These are phyloP conservation scores for Thera britannica DNA, from an alignment of 2,888 invertebrate species.

Conservation along the genomic window DNA sequence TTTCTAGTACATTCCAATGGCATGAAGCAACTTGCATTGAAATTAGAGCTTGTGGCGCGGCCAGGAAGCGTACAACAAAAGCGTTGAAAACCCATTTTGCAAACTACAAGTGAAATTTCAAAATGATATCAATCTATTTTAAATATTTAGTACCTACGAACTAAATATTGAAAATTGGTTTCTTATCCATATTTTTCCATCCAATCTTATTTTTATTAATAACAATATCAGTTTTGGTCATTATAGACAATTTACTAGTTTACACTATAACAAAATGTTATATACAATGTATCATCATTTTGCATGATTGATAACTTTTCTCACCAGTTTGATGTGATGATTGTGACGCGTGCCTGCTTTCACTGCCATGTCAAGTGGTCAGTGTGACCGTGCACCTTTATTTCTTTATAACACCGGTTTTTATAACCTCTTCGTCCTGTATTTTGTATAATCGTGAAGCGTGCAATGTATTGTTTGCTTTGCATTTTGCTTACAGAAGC, in stretches of 20 bases:
- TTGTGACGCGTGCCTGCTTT: slow-evolving; percentile 55
- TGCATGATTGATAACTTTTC: slow-evolving; percentile 55
- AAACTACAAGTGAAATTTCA: too few species aligned
- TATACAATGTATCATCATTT: slow-evolving; percentile 11
- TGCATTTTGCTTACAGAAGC: background rate
- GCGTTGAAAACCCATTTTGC: too few species aligned
- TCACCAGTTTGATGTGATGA: slow-evolving; percentile 42
- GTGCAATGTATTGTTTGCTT: slow-evolving; percentile 17
- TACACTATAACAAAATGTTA: background rate
- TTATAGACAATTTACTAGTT: background rate
- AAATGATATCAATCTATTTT: too few species aligned
- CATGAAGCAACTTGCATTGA: too few species aligned
- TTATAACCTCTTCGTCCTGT: slow-evolving; percentile 25
- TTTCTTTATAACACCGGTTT: slow-evolving; percentile 42
- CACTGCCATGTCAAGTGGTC: slow-evolving; percentile 45
- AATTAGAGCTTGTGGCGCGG: too few species aligned
- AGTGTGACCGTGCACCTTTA: slow-evolving; percentile 40
- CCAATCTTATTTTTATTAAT: too few species aligned
- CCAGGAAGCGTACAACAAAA: too few species aligned
- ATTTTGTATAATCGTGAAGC: slow-evolving; percentile 10
- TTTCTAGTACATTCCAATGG: too few species aligned
- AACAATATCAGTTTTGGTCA: too few species aligned
- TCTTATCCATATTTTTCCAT: too few species aligned
- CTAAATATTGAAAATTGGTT: too few species aligned
- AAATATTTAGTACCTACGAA: too few species aligned